Evolutionary conservation across 53 echinoderm and acorn worm genomes (phyloP).

Genomic region (Echinarachnius parma): DNA sequence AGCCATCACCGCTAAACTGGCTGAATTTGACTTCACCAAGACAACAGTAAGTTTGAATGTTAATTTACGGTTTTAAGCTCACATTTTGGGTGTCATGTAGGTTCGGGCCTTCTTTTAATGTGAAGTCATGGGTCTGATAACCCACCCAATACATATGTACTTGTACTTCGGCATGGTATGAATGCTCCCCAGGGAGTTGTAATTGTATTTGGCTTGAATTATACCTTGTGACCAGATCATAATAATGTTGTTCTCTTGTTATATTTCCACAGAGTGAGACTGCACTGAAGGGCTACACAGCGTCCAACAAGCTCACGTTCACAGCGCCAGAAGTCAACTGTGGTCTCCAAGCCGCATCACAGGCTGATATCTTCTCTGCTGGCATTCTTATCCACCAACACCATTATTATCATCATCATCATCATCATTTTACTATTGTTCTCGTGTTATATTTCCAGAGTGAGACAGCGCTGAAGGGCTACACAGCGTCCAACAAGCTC

Average conservation of each 20-base stretch:
- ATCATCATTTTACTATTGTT: too few species aligned
- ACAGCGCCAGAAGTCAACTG: slow-evolving; percentile 65
- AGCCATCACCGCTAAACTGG: slow-evolving; percentile 8
- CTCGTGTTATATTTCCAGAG: too few species aligned
- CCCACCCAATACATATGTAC: too few species aligned
- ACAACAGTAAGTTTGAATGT: slow-evolving; percentile 71
- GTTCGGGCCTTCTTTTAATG: too few species aligned
- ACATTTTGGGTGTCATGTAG: too few species aligned
- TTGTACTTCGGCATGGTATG: too few species aligned
- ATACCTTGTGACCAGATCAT: too few species aligned
- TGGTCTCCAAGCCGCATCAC: slow-evolving; percentile 47
- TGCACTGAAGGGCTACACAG: slow-evolving; percentile 59
- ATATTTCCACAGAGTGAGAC: slow-evolving; percentile 51
- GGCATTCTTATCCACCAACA: slow-evolving; percentile 66
- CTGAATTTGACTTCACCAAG: slow-evolving; percentile 64
- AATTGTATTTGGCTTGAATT: too few species aligned
- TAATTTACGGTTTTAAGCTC: too few species aligned
- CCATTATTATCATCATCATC: too few species aligned
- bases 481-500: slow-evolving; percentile 50
- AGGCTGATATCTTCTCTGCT: slow-evolving; percentile 64
- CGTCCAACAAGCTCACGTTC: slow-evolving; percentile 53
- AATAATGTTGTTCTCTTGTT: not conserved
- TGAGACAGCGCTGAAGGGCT: slow-evolving; percentile 65
- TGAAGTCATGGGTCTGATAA: too few species aligned
- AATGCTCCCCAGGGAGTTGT: too few species aligned